Conservation (phyloP, 2,113 vertebrate species). For the Canis aureus region DNA sequence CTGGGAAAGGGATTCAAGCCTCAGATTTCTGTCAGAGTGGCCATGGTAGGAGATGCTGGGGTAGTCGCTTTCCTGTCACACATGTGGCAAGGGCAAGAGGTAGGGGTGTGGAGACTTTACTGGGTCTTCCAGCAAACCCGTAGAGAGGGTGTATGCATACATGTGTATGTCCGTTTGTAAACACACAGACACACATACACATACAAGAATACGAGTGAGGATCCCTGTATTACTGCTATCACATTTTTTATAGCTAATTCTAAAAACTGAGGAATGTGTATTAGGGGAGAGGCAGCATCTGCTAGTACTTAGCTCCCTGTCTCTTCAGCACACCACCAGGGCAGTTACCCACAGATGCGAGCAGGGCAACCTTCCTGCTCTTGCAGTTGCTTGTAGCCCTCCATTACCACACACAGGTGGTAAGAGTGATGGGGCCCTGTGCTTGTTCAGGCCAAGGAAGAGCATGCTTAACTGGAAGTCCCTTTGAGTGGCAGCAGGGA, state of each 20-base stretch:
- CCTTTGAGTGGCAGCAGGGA: background rate
- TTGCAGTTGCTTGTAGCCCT: background rate
- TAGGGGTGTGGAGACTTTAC: background rate
- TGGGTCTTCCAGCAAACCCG: background rate
- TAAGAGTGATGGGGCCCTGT: background rate
- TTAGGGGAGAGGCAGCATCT: accelerated
- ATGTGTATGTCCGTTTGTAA: background rate
- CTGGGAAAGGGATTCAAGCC: background rate
- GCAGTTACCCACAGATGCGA: no score
- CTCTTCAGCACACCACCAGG: accelerated
- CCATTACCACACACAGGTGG: background rate
- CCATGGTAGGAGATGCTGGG: background rate
- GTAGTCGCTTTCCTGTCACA: background rate
- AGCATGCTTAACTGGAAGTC: accelerated
- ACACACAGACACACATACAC: background rate
- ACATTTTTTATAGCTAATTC: background rate
- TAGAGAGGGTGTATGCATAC: no score
- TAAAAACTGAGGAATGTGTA: background rate
- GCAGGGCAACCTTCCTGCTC: background rate
- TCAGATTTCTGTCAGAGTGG: background rate
- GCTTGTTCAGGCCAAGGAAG: background rate
- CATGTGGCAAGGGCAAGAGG: background rate
- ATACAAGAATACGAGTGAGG: background rate
- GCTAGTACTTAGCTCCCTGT: no score
- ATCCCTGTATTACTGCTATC: no score